A percentile compares a stretch with the other conserved stretches of the same genome.
Conservation (phyloP, 2,888 invertebrate genomes). For the Toxonevra muliebris region DNA sequence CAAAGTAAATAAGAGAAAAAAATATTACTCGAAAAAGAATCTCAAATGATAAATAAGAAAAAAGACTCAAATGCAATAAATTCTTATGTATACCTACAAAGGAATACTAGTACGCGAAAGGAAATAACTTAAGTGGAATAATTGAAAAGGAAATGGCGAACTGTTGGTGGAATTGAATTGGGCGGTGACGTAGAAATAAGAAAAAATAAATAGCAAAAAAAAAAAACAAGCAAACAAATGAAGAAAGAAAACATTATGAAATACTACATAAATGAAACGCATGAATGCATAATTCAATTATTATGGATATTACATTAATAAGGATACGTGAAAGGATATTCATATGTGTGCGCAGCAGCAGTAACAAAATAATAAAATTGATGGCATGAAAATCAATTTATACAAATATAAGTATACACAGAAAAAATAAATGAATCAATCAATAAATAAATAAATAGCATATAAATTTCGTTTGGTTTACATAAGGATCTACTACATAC, state of each 20-base stretch:
- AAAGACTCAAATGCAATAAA: not conserved
- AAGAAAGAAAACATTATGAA: no score
- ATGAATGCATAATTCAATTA: constrained; percentile 27
- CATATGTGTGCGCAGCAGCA: no score
- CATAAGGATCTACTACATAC: not conserved
- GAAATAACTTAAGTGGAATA: constrained; percentile 22
- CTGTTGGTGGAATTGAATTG: not conserved
- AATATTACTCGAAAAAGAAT: not conserved
- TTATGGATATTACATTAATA: constrained; percentile 10
- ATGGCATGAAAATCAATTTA: no score
- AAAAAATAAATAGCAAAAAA: constrained; percentile 6
- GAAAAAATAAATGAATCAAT: no score
- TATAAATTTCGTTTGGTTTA: no score
- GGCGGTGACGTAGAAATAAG: not conserved
- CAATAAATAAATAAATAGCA: no score
- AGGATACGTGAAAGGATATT: not conserved
- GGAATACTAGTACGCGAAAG: not conserved
- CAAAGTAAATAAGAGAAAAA: not conserved
- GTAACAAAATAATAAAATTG: no score
- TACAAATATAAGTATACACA: no score
- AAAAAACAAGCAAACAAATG: constrained; percentile 12
- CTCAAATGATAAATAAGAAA: not conserved
- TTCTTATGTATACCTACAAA: not conserved
- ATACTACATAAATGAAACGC: constrained; percentile 31
- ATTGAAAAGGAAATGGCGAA: constrained; percentile 16